Percentiles rank a stretch among this genome's conserved stretches.
phyloP scores from a whole-genome alignment of 2,113 vertebrate species.

The Poecilia latipinna region DNA sequence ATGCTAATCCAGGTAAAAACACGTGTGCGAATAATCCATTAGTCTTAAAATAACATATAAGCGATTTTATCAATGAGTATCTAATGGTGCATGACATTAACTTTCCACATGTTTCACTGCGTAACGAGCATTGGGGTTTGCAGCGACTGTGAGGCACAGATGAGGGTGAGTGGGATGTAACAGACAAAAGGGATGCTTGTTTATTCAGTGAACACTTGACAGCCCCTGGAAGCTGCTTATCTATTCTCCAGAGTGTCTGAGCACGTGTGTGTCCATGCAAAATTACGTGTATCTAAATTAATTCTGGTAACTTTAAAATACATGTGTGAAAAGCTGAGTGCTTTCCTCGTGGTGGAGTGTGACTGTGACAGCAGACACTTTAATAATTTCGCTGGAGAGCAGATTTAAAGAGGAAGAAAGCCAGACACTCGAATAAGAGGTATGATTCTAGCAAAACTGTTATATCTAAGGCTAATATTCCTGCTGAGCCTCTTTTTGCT shows the following conservation, averaged over 20 bases:
- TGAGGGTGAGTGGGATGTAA: slow-evolving; percentile 41
- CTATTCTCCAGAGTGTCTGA: slow-evolving; percentile 42
- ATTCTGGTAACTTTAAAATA: slow-evolving; percentile 50
- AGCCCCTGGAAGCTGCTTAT: slow-evolving; percentile 60
- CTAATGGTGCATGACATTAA: slow-evolving; percentile 33
- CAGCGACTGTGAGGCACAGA: slow-evolving; percentile 15
- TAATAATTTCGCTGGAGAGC: slow-evolving; percentile 17
- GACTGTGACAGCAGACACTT: slow-evolving; percentile 6
- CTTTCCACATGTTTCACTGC: slow-evolving; percentile 46
- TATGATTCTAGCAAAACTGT: slow-evolving; percentile 16
- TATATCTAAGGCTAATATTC: background rate
- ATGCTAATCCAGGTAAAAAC: slow-evolving; percentile 58
- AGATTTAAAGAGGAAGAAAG: slow-evolving; percentile 35
- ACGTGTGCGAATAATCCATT: slow-evolving; percentile 38
- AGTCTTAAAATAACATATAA: slow-evolving; percentile 8
- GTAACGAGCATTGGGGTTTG: slow-evolving; percentile 27
- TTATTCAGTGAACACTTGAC: slow-evolving; percentile 54
- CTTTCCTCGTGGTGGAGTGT: slow-evolving; percentile 6
- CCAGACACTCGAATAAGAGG: slow-evolving; percentile 27
- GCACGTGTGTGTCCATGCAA: slow-evolving; percentile 30
- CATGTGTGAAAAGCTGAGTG: slow-evolving; percentile 28
- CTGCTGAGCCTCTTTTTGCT: background rate
- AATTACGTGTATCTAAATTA: slow-evolving; percentile 51
- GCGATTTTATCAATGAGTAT: slow-evolving; percentile 9
- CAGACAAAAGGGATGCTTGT: slow-evolving; percentile 55